Conservation (phyloP, 2,888 invertebrate genomes). For the Stictocephala bisonia region DNA sequence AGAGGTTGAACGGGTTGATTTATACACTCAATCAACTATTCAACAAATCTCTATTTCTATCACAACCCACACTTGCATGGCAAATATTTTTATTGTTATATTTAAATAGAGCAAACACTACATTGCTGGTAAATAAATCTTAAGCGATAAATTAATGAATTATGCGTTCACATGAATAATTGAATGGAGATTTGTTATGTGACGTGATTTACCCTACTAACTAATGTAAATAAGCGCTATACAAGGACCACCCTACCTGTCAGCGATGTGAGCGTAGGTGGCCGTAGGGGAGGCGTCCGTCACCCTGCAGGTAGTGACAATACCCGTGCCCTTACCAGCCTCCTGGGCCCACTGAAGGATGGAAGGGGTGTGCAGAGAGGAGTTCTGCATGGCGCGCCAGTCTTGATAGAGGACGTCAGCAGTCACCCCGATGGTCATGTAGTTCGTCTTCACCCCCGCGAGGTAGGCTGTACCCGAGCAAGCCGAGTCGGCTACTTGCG, state of each 20-base stretch:
- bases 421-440: conserved; percentile 82
- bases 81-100: too few species aligned
- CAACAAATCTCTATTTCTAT: too few species aligned
- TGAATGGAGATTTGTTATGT: too few species aligned
- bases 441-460: conserved; percentile 85
- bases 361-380: conserved; percentile 71
- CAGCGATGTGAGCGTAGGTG: conserved; percentile 77
- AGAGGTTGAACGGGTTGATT: too few species aligned
- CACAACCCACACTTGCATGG: too few species aligned
- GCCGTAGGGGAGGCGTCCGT: conserved; percentile 85
- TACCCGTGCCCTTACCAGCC: conserved; percentile 76
- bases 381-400: conserved; percentile 73
- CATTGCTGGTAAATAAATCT: too few species aligned
- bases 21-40: too few species aligned
- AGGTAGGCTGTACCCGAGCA: conserved; percentile 89
- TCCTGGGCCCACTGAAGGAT: conserved; percentile 79
- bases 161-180: too few species aligned
- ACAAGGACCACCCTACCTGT: conserved; percentile 63
- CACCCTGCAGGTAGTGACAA: conserved; percentile 64
- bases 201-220: background rate
- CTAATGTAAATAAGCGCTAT: background rate
- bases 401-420: conserved; percentile 73
- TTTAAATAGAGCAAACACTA: too few species aligned
- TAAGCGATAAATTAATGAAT: too few species aligned
- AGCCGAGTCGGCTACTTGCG: conserved; percentile 90